These are phyloP conservation scores for Tricholauxania praeusta DNA, from an alignment of 2,888 invertebrate species.

Conservation along the genomic window DNA sequence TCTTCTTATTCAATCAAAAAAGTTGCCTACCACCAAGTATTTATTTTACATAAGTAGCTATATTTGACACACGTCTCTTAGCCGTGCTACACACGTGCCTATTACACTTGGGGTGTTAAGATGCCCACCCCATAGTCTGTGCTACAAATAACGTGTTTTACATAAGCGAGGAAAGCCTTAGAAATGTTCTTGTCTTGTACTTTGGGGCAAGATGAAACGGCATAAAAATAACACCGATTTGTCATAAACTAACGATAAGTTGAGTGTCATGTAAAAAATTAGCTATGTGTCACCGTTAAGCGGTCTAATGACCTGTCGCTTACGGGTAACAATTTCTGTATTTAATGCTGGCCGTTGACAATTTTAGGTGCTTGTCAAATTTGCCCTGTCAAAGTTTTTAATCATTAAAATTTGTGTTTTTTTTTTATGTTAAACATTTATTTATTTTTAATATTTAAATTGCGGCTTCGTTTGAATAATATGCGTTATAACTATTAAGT, in stretches of 20 bases:
- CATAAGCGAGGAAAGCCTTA: conserved; percentile 10
- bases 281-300: conserved; percentile 12
- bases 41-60: not conserved
- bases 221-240: not conserved
- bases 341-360: too few relatives aligned
- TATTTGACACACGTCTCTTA: not conserved
- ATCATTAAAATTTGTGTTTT: too few relatives aligned
- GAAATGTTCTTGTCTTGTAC: conserved; percentile 14
- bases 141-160: not conserved
- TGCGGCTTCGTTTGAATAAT: too few relatives aligned
- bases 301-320: conserved; percentile 23
- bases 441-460: too few relatives aligned
- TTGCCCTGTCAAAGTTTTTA: too few relatives aligned
- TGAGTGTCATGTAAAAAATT: conserved; percentile 4
- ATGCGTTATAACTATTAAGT: too few relatives aligned
- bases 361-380: too few relatives aligned
- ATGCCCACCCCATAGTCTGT: not conserved
- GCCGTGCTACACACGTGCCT: not conserved
- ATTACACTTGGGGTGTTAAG: not conserved
- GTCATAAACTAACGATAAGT: not conserved
- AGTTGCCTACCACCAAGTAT: not conserved
- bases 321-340: not conserved
- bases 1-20: not conserved
- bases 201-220: not conserved
- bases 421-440: too few relatives aligned